Evolutionary conservation across 2,113 vertebrate genomes (phyloP).

Genomic region (Varanus komodoensis): DNA sequence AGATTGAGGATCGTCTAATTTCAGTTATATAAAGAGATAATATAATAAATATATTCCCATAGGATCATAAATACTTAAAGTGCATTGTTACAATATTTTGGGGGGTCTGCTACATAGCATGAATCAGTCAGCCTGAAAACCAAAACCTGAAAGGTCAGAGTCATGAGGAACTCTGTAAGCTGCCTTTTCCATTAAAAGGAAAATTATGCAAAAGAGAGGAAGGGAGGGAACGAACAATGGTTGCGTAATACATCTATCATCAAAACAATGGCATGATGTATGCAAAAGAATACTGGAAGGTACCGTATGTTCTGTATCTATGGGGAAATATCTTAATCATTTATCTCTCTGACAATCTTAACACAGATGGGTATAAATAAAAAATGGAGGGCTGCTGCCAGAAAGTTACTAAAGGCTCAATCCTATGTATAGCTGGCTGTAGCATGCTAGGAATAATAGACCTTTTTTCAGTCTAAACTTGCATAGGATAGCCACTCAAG

Average conservation of each 20-base stretch:
- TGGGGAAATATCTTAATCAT: conserved; percentile 63
- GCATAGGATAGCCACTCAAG: too few species aligned
- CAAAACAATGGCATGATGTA: conserved; percentile 57
- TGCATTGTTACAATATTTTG: conserved; percentile 40
- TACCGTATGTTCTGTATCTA: conserved; percentile 54
- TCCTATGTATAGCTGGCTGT: too few species aligned
- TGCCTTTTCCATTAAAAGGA: conserved; percentile 51
- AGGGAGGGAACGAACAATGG: conserved; percentile 60
- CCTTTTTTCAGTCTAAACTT: too few species aligned
- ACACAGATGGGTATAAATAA: conserved; percentile 62
- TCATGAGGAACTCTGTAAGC: conserved; percentile 22
- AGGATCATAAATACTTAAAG: conserved; percentile 43
- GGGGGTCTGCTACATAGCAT: conserved; percentile 45
- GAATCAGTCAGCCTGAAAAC: conserved; percentile 28
- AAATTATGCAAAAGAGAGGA: conserved; percentile 54
- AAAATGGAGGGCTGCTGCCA: conserved; percentile 32
- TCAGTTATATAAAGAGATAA: background rate
- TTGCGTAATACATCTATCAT: conserved; percentile 58
- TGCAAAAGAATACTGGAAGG: conserved; percentile 58
- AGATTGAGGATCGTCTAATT: conserved; percentile 20
- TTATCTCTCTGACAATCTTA: conserved; percentile 59
- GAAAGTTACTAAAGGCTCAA: conserved; percentile 14
- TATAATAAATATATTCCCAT: background rate
- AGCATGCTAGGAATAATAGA: too few species aligned
- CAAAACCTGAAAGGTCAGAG: background rate